Base-by-base conservation (phyloP, 2,113 vertebrate genomes). In the Ailuropoda melanoleuca region DNA sequence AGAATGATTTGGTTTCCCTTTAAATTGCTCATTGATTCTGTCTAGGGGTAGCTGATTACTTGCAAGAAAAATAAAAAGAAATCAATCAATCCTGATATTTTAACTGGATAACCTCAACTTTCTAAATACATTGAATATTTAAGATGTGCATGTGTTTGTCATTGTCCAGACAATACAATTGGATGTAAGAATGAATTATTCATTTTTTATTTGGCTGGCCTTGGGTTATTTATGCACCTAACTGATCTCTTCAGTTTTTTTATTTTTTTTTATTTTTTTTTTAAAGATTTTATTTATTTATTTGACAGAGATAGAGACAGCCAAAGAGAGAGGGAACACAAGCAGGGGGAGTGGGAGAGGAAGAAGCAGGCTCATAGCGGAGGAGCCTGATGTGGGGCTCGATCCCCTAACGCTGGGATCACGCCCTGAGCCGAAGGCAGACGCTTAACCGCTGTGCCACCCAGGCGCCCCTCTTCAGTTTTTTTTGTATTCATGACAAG, bases 21-120 rank as follows among this genome's bases (percentile, higher is more conserved):
- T 70, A 96, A 91, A 95, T 82, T 97, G 81, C 66, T 96, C 88
- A 97, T 86, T 66, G 97, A 97, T 96, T 96, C 88, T 82, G 56
- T 93, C 50, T 88, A 75, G 75, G 53, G 39, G 24, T 6, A 77
- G 91, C 34, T 96, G 96, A 90, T 94, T 94, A 80, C 5, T 50
- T 70, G 37, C n/a, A 95, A 74, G 43, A 95, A 96, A 94, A 95
- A 97, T n/a, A 29, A 78, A 93, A 77, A 86, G 46, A 94, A 95
- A 97, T 62, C 9, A 39, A 88, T 90, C 43, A 92, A 94, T 88
- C 34, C 21, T 80, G 29, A 48, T 90, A 90, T 88, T 96, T 94
- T 96, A 90, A 93, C 34, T 81, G 5, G 64, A n/a, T 88, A 96
- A 94, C 8, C 37, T 2, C 15, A 74, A 85, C 9, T 53, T 64